Percentiles rank a stretch among this genome's conserved stretches.
phyloP scores from a whole-genome alignment of 2,888 invertebrate genomes.

The Seira ritae region DNA sequence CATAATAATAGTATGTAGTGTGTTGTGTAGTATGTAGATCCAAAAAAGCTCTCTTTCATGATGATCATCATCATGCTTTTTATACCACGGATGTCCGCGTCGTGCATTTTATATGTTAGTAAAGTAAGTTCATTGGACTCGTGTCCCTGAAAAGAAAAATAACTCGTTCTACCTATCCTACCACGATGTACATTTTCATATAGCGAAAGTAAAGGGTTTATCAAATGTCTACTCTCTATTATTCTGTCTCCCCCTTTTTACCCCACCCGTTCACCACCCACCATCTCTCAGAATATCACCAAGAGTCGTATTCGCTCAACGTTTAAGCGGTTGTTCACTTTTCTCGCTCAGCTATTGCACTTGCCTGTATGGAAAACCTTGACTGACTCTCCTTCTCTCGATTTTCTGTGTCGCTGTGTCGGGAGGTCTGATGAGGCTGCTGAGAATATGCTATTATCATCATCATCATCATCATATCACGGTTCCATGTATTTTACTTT shows the following conservation, averaged over 20 bases:
- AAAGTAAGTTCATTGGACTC: conserved; percentile 64
- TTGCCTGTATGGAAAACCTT: conserved; percentile 23
- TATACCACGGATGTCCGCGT: no score
- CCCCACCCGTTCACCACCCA: no score
- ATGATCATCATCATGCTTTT: no score
- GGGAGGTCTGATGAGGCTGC: conserved; percentile 22
- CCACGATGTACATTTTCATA: no score
- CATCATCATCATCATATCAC: neutral
- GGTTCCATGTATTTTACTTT: conserved; percentile 18
- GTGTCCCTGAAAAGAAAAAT: conserved; percentile 51
- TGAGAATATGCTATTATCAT: no score
- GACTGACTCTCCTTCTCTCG: conserved; percentile 30
- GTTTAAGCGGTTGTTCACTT: conserved; percentile 46
- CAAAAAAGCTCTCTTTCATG: neutral
- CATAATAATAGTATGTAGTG: conserved; percentile 22
- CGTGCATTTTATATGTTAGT: conserved; percentile 58
- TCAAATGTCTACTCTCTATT: no score
- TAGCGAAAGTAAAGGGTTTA: no score
- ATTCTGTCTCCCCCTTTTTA: no score
- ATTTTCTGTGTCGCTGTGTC: conserved; percentile 22
- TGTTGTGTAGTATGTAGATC: neutral
- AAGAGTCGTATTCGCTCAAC: neutral
- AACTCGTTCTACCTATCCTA: no score
- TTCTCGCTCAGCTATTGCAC: neutral
- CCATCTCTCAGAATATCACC: no score